Conservation (phyloP, 2,888 invertebrate species). For the Scelioninae gen. 1 region DNA sequence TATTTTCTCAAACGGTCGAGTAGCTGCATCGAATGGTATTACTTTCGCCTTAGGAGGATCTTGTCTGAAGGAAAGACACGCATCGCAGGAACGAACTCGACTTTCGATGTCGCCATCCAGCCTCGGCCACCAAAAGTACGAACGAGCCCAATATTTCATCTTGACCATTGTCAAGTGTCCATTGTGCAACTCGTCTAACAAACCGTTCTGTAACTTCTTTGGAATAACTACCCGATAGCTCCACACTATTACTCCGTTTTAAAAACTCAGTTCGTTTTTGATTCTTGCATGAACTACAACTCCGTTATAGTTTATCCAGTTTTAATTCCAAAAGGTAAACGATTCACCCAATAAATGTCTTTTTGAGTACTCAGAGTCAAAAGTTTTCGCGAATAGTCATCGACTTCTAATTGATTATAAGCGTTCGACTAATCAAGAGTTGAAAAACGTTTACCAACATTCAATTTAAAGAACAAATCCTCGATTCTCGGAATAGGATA, state of each 20-base stretch:
- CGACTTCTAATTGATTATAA: slow-evolving; percentile 77
- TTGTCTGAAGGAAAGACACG: slow-evolving; percentile 43
- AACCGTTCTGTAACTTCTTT: slow-evolving; percentile 9
- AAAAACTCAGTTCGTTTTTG: slow-evolving; percentile 41
- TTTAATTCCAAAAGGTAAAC: no score
- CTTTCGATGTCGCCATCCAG: slow-evolving; percentile 65
- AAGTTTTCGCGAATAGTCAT: slow-evolving; percentile 70
- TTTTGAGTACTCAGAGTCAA: slow-evolving; percentile 76
- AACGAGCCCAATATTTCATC: slow-evolving; percentile 61
- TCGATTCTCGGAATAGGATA: slow-evolving; percentile 75
- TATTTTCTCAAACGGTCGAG: slow-evolving; percentile 40
- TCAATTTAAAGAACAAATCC: slow-evolving; percentile 72
- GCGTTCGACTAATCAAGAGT: slow-evolving; percentile 76
- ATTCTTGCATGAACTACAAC: neutral
- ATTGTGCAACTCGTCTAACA: slow-evolving; percentile 57
- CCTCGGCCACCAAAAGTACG: slow-evolving; percentile 68
- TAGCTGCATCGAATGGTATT: slow-evolving; percentile 55
- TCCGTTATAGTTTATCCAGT: no score
- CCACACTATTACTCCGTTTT: slow-evolving; percentile 68
- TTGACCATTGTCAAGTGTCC: slow-evolving; percentile 61
- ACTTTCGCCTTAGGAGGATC: slow-evolving; percentile 55
- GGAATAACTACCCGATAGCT: slow-evolving; percentile 71
- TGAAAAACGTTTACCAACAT: slow-evolving; percentile 65
- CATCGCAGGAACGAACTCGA: slow-evolving; percentile 33
- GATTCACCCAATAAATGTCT: slow-evolving; percentile 50